Evolutionary conservation across 2,113 vertebrate genomes (phyloP).

Genomic region (Calyptommatus sinebrachiatus): DNA sequence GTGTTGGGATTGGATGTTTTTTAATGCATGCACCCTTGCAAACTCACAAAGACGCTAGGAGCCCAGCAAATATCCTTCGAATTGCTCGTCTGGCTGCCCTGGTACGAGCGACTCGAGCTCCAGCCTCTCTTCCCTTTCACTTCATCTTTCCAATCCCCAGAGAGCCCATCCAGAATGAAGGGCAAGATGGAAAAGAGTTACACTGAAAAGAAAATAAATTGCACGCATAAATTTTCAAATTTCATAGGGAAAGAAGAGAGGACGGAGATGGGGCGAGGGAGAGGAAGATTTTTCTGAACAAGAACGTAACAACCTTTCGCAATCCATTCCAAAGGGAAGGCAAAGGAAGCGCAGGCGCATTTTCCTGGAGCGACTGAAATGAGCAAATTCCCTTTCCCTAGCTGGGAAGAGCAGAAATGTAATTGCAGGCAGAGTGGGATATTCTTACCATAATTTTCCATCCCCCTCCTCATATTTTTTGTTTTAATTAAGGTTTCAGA

Average conservation of each 20-base stretch:
- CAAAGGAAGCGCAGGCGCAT: conserved; percentile 10
- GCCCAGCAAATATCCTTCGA: background rate
- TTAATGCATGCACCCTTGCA: conserved; percentile 18
- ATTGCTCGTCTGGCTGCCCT: background rate
- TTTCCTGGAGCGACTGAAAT: background rate
- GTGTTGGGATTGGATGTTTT: conserved; percentile 13
- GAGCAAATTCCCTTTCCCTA: background rate
- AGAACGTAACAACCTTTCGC: background rate
- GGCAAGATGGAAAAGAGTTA: conserved; percentile 22
- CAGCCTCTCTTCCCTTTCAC: background rate
- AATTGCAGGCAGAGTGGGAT: background rate
- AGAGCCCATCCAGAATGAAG: conserved; percentile 31
- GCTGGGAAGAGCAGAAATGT: conserved; percentile 19
- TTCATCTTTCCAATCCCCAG: background rate
- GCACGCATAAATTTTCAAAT: background rate
- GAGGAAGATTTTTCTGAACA: conserved; percentile 15
- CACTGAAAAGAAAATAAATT: background rate
- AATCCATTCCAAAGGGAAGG: background rate
- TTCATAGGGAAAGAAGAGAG: background rate
- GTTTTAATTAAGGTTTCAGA: conserved; percentile 7
- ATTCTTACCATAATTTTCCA: background rate
- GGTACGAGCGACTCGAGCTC: fast-evolving
- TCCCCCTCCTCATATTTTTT: too few relatives aligned
- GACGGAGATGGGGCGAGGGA: conserved; percentile 2
- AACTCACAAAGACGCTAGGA: background rate